These are phyloP conservation scores for Sebastes melanostomus DNA, from an alignment of 2,797 vertebrate species.

Conservation along the genomic window DNA sequence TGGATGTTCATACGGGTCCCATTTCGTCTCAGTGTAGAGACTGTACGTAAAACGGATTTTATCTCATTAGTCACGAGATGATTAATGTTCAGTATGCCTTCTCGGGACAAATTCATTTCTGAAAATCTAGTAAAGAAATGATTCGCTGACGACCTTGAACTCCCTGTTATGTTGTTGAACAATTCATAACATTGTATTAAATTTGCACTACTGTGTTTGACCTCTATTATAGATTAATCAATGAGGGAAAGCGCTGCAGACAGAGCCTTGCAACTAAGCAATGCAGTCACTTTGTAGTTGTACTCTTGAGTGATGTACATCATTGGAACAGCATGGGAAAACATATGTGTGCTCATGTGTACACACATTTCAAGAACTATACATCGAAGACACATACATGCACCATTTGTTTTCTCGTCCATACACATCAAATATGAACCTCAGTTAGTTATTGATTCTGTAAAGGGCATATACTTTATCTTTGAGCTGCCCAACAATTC, in stretches of 20 bases:
- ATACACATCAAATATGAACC: background rate
- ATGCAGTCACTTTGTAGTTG: background rate
- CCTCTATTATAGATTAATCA: constrained; percentile 5
- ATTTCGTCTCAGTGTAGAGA: constrained; percentile 28
- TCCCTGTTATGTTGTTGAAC: background rate
- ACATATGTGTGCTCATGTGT: background rate
- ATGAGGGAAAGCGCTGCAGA: background rate
- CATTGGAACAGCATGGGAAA: background rate
- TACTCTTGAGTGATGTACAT: background rate
- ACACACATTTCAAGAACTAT: background rate
- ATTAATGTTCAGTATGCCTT: constrained; percentile 26
- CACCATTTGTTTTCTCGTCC: background rate
- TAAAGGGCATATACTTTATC: background rate
- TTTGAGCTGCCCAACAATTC: background rate
- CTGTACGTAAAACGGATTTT: constrained; percentile 25
- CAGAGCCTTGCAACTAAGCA: background rate
- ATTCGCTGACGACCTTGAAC: constrained; percentile 48
- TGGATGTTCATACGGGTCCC: constrained; percentile 12
- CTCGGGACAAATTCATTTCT: constrained; percentile 25
- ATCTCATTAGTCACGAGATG: constrained; percentile 33
- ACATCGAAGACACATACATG: background rate
- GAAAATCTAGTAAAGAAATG: constrained; percentile 25
- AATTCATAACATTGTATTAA: constrained; percentile 11
- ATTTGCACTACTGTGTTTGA: constrained; percentile 4
- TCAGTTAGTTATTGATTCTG: background rate